Conservation (phyloP, 2,888 invertebrate species). For the Idaea biselata region DNA sequence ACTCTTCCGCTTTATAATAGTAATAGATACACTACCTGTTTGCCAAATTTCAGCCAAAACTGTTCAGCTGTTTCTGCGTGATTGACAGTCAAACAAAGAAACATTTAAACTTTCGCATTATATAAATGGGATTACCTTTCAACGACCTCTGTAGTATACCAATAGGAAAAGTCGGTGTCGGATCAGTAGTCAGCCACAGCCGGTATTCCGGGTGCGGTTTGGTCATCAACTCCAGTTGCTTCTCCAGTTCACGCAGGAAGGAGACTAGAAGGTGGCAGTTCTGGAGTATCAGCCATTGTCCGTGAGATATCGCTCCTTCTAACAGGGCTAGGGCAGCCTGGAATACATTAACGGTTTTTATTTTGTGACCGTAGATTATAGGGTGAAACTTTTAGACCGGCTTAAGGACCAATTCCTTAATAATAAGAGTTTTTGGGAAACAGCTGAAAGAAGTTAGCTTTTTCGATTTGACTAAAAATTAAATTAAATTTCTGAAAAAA, state of each 20-base stretch:
- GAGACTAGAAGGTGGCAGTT: constrained; percentile 93
- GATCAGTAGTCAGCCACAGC: constrained; percentile 95
- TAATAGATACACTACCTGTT: too few relatives aligned
- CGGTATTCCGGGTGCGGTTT: constrained; percentile 95
- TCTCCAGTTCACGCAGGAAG: constrained; percentile 91
- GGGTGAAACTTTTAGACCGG: too few relatives aligned
- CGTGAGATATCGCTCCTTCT: constrained; percentile 85
- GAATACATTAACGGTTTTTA: neutral
- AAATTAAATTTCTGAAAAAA: too few relatives aligned
- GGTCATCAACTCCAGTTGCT: constrained; percentile 87
- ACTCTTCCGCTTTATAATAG: too few relatives aligned
- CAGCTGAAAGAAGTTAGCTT: too few relatives aligned
- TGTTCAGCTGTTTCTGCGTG: too few relatives aligned
- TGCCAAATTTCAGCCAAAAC: too few relatives aligned
- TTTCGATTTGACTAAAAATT: too few relatives aligned
- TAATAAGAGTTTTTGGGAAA: too few relatives aligned
- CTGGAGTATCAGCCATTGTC: constrained; percentile 95
- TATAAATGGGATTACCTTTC: constrained; percentile 79
- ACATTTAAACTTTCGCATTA: neutral
- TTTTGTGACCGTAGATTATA: too few relatives aligned
- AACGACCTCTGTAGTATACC: constrained; percentile 92
- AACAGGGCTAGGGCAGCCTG: constrained; percentile 86
- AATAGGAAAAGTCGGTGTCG: constrained; percentile 92
- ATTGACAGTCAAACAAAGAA: too few relatives aligned
- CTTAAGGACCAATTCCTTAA: too few relatives aligned